Base-by-base conservation (phyloP, 2,797 vertebrate species). In the Aeoliscus strigatus region DNA sequence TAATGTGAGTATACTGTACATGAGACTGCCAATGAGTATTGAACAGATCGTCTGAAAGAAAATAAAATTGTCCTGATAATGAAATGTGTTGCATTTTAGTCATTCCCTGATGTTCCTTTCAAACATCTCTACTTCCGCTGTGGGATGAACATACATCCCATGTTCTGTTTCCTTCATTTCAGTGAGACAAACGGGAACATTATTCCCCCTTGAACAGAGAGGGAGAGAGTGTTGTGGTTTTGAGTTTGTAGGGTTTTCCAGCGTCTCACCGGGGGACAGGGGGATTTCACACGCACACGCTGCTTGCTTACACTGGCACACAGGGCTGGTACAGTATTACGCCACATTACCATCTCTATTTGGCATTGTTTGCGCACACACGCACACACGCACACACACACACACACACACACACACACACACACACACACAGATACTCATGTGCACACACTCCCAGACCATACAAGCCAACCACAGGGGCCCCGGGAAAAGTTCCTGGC, bases 381-480 rank as follows among this genome's bases (percentile, higher is more conserved):
- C 68, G 66, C 71, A 75, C 74, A 74, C 70, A 73, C 65, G 74
- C 60, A 80, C 72, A 77, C 56, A 65, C 69, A 72, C 61, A 62
- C 66, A 56, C 6, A 32, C 70, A 78, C 45, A 73, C 67, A 73
- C 67, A 42, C 78, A 69, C 72, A 57, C 68, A 66, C 71, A 75
- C 74, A 74, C 70, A 73, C 65, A 75, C 60, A 80, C 72, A 77
- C 56, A 65, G 67, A 72, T 63, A 62, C 66, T 59, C 6, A 32
- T 52, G 45, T 18, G 12, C 70, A 78, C 45, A 73, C 67, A 73
- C 77, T 66, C 72, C 65, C 68, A 70, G 71, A 75, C 71, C 72
- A 72, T 57, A 70, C 70, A 75, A 81, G 70, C 81, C 80, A 80
- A 85, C 80, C 73, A 70, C 78, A 79, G 64, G 60, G 57, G 69